Evolutionary conservation across 30 jellyfish, hydroid and myxozoan species (phyloP).

Genomic region (Aurelia coerulea): DNA sequence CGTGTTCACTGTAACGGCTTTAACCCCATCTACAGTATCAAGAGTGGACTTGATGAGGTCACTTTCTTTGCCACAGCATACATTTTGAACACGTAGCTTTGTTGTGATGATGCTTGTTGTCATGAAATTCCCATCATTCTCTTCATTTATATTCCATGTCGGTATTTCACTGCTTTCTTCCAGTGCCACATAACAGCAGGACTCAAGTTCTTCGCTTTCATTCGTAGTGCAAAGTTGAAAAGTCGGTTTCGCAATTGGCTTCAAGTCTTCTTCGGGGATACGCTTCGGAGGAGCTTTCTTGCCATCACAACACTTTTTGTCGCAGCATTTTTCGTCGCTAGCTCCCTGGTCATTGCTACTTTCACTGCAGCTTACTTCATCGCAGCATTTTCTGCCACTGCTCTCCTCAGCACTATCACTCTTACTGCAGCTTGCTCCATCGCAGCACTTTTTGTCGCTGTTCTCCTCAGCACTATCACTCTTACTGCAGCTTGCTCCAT

Average conservation of each 20-base stretch:
- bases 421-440: too few species aligned
- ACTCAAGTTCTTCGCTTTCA: not conserved
- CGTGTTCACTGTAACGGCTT: slow-evolving; percentile 40
- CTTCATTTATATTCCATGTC: not conserved
- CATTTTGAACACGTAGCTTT: slow-evolving; percentile 66
- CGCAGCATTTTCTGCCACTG: not conserved
- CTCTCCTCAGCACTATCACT: not conserved
- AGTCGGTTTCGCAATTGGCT: not conserved
- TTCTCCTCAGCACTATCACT: not conserved
- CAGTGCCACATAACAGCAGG: not conserved
- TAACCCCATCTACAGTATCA: slow-evolving; percentile 32
- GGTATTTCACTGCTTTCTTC: not conserved
- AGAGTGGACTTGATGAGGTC: slow-evolving; percentile 21
- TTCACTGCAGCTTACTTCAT: too few species aligned
- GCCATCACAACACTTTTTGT: too few species aligned
- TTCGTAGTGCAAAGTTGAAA: not conserved
- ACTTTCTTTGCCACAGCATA: slow-evolving; percentile 80
- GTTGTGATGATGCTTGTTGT: slow-evolving; percentile 15
- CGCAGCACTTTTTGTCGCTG: not conserved
- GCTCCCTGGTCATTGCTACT: too few species aligned
- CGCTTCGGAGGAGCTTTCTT: too few species aligned
- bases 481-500: too few species aligned
- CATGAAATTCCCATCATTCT: not conserved
- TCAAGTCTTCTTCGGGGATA: too few species aligned
- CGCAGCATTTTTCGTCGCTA: too few species aligned